Percentiles rank a stretch among this genome's conserved stretches.
These are phyloP conservation scores for Leptinotarsa lineolata DNA, from an alignment of 1,140 invertebrate genomes.

Conservation along the genomic window DNA sequence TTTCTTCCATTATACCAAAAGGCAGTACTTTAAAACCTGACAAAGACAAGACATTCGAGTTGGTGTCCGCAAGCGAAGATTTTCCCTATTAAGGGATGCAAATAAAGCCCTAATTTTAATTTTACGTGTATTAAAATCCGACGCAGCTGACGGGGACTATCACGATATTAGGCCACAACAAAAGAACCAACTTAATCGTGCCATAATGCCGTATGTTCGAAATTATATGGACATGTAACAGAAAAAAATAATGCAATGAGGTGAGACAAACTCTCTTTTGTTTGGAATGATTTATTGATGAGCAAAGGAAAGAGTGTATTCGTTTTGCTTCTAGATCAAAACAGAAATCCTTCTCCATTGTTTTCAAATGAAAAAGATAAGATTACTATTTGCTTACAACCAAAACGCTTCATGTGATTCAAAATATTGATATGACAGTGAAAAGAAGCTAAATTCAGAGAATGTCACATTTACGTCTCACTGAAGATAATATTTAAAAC, in stretches of 20 bases:
- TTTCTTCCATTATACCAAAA: conserved; percentile 12
- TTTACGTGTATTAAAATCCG: conserved; percentile 64
- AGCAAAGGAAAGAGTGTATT: no score
- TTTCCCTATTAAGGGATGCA: conserved; percentile 65
- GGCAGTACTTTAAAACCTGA: conserved; percentile 27
- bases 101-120: conserved; percentile 66
- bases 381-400: no score
- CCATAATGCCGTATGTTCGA: conserved; percentile 42
- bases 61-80: conserved; percentile 32
- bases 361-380: no score
- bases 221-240: conserved; percentile 37
- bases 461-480: no score
- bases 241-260: neutral
- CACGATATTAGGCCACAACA: conserved; percentile 50
- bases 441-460: no score
- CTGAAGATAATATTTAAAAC: no score
- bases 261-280: neutral
- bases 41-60: conserved; percentile 27
- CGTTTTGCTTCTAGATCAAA: no score
- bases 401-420: no score
- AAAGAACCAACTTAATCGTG: conserved; percentile 49
- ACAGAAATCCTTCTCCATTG: no score
- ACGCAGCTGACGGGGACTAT: conserved; percentile 57
- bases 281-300: neutral
- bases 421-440: no score